phyloP scores from a whole-genome alignment of 1,140 invertebrate genomes.

The Littorina saxatilis region DNA sequence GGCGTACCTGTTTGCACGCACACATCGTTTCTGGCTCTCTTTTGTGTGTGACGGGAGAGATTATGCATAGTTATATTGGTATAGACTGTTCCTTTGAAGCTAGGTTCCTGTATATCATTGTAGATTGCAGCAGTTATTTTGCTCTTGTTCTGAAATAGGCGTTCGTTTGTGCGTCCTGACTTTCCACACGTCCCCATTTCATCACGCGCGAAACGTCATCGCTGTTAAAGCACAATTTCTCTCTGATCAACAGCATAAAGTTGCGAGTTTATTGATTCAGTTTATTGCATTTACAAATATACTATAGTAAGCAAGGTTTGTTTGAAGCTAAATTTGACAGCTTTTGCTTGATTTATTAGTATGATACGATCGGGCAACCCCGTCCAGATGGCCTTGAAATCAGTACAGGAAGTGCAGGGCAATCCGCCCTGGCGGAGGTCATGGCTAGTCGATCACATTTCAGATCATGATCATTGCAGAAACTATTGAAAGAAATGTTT shows the following conservation, averaged over 20 bases:
- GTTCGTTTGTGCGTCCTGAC: neutral
- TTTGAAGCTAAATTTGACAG: no score
- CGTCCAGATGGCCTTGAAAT: neutral
- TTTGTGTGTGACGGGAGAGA: neutral
- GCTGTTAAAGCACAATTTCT: neutral
- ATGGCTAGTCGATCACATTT: no score
- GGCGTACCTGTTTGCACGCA: conserved; percentile 33
- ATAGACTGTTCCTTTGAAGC: no score
- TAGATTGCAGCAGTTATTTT: neutral
- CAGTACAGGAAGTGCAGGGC: conserved; percentile 1
- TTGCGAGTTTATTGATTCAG: no score
- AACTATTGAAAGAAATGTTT: no score
- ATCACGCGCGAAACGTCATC: neutral
- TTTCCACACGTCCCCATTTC: neutral
- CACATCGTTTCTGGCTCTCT: conserved; percentile 6
- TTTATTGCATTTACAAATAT: no score
- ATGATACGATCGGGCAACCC: neutral
- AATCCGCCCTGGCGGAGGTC: neutral
- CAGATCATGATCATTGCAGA: no score
- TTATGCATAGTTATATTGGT: neutral
- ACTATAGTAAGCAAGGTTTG: no score
- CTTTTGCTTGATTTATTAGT: no score
- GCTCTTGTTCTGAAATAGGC: neutral
- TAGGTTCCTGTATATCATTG: neutral
- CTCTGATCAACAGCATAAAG: no score